Base-by-base conservation (phyloP, 2,113 vertebrate genomes). In the Herpailurus yagouaroundi region DNA sequence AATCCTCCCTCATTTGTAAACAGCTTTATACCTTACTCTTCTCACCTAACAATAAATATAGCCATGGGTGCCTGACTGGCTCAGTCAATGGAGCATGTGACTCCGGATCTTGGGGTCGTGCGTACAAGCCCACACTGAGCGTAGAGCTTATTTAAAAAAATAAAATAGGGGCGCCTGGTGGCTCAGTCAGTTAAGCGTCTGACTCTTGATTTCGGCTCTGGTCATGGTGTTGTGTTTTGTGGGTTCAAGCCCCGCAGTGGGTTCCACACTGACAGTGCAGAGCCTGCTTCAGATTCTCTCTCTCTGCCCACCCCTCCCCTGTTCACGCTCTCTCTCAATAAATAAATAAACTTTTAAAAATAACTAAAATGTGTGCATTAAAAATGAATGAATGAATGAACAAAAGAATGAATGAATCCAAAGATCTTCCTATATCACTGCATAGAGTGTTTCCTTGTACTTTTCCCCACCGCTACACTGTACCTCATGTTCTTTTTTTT, bases 401-500 rank as follows among this genome's bases (percentile, higher is more conserved):
- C 6, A 45, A 45, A 45, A 45, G 48, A 50, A 50, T 50, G 55
- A 57, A 57, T 57, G 55, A 57, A 64, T 48, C n/a, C 73, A 63
- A 45, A 76, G 31, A 41, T 87, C 6, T 85, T 85, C 85, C 82
- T 71, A 41, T 16, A 71, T 57, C 23, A 66, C 29, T n/a, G 23
- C 16, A 91, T 19, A 82, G 48, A 89, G 18, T 15, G 48, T 41
- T 80, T 91, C 50, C 50, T 90, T 82, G 41, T 90, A n/a, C 14
- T n/a, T 73, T 11, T 38, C 68, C 66, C 45, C 66, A n/a, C 8
- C 27, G 8, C 7, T 86, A 9, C 21, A 5, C n/a, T 89, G 8
- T 25, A 90, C 69, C 92, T 93, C 74, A 79, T 87, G 21, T 74
- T 97, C 86, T 79, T 93, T 97, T 92, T 79, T n/a, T n/a, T n/a